phyloP scores from a whole-genome alignment of 2,888 invertebrate genomes.

The Epistrophe grossulariae region DNA sequence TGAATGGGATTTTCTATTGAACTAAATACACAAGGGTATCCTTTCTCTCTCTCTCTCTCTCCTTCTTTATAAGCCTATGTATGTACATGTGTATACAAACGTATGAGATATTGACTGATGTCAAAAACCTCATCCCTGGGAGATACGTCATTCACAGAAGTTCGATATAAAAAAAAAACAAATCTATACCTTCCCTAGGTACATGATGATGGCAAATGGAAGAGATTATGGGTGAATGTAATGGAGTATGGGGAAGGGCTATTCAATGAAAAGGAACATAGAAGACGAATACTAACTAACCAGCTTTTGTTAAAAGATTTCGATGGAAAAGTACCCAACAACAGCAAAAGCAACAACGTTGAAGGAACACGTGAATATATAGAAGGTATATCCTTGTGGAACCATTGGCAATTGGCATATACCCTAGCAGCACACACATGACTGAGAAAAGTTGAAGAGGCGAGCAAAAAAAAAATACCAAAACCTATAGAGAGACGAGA shows the following conservation, averaged over 20 bases:
- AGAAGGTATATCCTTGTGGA: neutral
- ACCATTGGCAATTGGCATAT: neutral
- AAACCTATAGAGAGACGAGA: constrained; percentile 1
- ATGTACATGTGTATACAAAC: neutral
- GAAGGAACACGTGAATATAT: constrained; percentile 20
- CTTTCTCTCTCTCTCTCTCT: neutral
- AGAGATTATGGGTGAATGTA: constrained; percentile 57
- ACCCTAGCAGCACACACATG: constrained; percentile 36
- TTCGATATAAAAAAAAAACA: neutral
- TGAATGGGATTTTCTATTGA: constrained; percentile 64
- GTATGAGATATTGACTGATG: constrained; percentile 15
- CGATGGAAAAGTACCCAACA: constrained; percentile 32
- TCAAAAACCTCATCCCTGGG: constrained; percentile 35
- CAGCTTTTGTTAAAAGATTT: constrained; percentile 60
- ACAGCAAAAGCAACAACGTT: constrained; percentile 8
- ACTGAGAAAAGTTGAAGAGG: constrained; percentile 38
- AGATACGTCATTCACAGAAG: neutral
- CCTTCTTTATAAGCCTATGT: neutral
- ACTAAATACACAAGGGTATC: constrained; percentile 34
- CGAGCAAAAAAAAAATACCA: constrained; percentile 7
- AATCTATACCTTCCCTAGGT: neutral
- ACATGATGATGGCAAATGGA: constrained; percentile 52
- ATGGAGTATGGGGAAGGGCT: neutral
- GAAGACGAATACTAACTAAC: constrained; percentile 62
- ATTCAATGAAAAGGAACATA: constrained; percentile 65